Evolutionary conservation across 2,113 vertebrate species (phyloP).

Genomic region (Nothoprocta pentlandii): DNA sequence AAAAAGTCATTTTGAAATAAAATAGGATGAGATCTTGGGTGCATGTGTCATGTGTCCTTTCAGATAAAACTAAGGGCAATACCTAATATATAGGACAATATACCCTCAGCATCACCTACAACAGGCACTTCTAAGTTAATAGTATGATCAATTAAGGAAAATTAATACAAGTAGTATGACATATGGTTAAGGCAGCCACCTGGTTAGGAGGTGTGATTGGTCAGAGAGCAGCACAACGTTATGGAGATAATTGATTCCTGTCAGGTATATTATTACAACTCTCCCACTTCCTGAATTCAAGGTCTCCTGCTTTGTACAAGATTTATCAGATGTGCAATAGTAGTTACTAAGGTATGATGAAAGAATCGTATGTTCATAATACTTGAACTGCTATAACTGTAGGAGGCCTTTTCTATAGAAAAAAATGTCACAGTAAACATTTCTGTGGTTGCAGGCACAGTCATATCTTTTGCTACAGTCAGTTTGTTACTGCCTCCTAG

Average conservation of each 20-base stretch:
- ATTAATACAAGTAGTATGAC: slow-evolving; percentile 27
- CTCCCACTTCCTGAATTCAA: slow-evolving; percentile 9
- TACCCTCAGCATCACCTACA: slow-evolving; percentile 14
- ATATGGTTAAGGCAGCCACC: neutral
- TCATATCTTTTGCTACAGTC: neutral
- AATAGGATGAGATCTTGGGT: neutral
- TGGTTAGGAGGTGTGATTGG: neutral
- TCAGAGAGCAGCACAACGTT: neutral
- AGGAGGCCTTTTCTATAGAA: neutral
- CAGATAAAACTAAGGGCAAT: neutral
- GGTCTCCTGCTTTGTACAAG: slow-evolving; percentile 1
- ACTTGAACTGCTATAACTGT: neutral
- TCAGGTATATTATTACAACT: neutral
- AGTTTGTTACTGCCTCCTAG: neutral
- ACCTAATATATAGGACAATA: neutral
- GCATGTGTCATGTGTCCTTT: neutral
- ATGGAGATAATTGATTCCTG: slow-evolving; percentile 2
- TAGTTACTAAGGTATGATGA: slow-evolving; percentile 35
- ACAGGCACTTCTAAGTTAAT: slow-evolving; percentile 30
- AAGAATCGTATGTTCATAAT: neutral
- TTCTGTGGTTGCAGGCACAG: neutral
- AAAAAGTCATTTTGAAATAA: neutral
- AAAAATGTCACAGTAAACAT: neutral
- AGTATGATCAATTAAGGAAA: slow-evolving; percentile 46
- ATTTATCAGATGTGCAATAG: slow-evolving; percentile 10